phyloP scores from a whole-genome alignment of 2,113 vertebrate species.

The Istiophorus platypterus region DNA sequence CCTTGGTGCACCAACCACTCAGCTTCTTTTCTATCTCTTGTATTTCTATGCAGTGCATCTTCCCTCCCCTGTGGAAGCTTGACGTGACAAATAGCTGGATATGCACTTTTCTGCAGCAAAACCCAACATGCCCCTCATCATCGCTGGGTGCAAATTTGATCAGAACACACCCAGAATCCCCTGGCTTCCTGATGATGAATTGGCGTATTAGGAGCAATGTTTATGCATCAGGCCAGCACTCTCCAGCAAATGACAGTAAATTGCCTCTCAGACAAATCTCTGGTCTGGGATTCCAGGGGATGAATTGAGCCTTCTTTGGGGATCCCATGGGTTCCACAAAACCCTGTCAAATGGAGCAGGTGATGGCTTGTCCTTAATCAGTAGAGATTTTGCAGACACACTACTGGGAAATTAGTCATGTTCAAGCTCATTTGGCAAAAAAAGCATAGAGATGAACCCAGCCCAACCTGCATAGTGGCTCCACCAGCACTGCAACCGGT shows the following conservation, averaged over 20 bases:
- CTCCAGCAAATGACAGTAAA: conserved; percentile 78
- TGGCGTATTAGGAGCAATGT: conserved; percentile 79
- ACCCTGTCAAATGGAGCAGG: conserved; percentile 48
- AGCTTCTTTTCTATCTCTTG: conserved; percentile 35
- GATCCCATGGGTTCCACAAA: conserved; percentile 63
- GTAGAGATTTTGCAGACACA: conserved; percentile 11
- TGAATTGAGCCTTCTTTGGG: conserved; percentile 57
- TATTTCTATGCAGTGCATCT: conserved; percentile 39
- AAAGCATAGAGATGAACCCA: conserved; percentile 15
- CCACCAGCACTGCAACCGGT: background rate
- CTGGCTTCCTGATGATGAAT: conserved; percentile 80
- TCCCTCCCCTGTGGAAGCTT: conserved; percentile 64
- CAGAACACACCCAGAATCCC: conserved; percentile 81
- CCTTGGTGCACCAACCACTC: background rate
- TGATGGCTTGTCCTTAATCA: conserved; percentile 35
- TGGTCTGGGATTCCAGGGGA: conserved; percentile 65
- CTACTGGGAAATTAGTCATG: conserved; percentile 31
- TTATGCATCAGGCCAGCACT: conserved; percentile 81
- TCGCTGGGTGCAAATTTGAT: conserved; percentile 80
- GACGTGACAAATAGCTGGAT: conserved; percentile 84
- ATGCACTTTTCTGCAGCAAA: conserved; percentile 82
- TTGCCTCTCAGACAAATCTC: conserved; percentile 78
- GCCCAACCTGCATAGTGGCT: background rate
- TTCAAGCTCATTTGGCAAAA: conserved; percentile 37
- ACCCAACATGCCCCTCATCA: conserved; percentile 81